Percentiles rank a stretch among this genome's conserved stretches.
phyloP scores from a whole-genome alignment of 2,797 vertebrate genomes.

The Gallirallus australis region DNA sequence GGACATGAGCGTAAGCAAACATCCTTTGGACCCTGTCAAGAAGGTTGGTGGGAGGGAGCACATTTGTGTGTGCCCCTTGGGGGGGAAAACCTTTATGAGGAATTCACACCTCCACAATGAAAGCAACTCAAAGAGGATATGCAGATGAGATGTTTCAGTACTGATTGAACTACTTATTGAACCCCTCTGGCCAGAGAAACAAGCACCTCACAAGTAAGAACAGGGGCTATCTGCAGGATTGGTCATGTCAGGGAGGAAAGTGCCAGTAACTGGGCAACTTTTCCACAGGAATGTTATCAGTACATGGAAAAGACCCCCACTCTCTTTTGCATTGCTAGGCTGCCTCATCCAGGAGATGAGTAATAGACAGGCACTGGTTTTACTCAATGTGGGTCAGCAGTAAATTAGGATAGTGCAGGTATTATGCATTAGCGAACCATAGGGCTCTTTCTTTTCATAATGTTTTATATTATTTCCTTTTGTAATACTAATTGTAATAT shows the following conservation, averaged over 20 bases:
- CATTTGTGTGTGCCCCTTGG: accelerated
- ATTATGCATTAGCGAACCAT: neutral
- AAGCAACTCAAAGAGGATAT: neutral
- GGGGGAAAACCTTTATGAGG: neutral
- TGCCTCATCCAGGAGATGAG: neutral
- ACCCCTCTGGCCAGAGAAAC: neutral
- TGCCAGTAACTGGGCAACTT: neutral
- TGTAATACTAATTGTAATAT: neutral
- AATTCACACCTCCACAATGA: neutral
- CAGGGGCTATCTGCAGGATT: neutral
- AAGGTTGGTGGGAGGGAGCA: neutral
- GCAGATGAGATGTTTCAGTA: neutral
- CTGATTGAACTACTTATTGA: neutral
- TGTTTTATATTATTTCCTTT: neutral
- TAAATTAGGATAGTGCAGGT: neutral
- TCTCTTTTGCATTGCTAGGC: neutral
- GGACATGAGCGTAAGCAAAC: neutral
- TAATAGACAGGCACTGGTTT: neutral
- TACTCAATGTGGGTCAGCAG: neutral
- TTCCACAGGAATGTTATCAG: neutral
- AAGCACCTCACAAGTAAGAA: neutral
- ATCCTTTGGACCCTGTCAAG: neutral
- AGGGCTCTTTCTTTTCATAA: neutral
- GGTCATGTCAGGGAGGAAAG: neutral
- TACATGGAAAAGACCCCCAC: neutral